These are phyloP conservation scores for Agonopterix alstromeriana DNA, from an alignment of 2,888 invertebrate species.

Conservation along the genomic window DNA sequence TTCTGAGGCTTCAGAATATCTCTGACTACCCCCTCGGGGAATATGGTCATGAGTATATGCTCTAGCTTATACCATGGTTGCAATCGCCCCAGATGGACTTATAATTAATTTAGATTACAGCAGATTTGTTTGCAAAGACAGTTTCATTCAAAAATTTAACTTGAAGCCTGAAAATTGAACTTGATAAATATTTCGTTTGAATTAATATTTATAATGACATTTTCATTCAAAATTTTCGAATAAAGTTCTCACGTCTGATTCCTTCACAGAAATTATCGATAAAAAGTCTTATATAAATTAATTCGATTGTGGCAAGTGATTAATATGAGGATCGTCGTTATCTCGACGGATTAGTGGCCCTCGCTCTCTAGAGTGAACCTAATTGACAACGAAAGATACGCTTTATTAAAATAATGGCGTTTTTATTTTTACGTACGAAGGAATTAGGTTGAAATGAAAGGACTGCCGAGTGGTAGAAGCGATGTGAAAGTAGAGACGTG, in stretches of 20 bases:
- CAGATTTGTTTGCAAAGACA: too few relatives aligned
- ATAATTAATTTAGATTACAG: too few relatives aligned
- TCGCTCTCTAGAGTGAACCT: slow-evolving; percentile 46
- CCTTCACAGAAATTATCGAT: slow-evolving; percentile 8
- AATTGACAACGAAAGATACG: slow-evolving; percentile 68
- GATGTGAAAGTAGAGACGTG: not conserved
- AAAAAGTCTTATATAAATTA: slow-evolving; percentile 19
- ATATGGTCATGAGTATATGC: too few relatives aligned
- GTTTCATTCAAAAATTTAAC: too few relatives aligned
- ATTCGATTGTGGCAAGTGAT: slow-evolving; percentile 61
- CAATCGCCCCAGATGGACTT: too few relatives aligned
- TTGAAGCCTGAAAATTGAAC: too few relatives aligned
- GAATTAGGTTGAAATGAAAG: not conserved
- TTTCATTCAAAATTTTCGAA: not conserved
- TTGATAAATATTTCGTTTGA: too few relatives aligned
- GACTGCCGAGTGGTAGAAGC: not conserved
- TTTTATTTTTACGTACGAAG: slow-evolving; percentile 36
- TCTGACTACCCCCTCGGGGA: too few relatives aligned
- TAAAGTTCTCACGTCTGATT: slow-evolving; percentile 13
- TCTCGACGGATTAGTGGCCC: slow-evolving; percentile 61
- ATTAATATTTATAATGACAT: too few relatives aligned
- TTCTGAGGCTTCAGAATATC: too few relatives aligned
- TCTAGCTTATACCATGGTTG: too few relatives aligned
- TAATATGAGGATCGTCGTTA: slow-evolving; percentile 56
- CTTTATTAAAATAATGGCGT: slow-evolving; percentile 63